Evolutionary conservation across 2,888 invertebrate genomes (phyloP).

Genomic region (Aphodius granarius): DNA sequence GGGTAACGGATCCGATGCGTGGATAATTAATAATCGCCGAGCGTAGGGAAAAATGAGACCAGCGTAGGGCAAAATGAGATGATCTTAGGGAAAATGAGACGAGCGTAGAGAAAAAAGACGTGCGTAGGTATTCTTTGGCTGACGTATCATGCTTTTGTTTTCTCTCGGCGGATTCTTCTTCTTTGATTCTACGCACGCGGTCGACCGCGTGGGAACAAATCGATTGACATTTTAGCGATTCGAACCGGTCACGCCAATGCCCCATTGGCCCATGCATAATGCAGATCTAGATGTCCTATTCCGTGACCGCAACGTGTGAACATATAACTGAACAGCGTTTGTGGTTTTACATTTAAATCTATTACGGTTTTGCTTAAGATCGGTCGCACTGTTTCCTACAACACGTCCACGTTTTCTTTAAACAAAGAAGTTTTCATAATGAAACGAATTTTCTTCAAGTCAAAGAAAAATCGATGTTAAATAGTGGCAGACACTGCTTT

Average conservation of each 20-base stretch:
- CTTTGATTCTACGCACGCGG: conserved; percentile 6
- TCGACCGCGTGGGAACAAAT: conserved; percentile 36
- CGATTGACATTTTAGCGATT: conserved; percentile 37
- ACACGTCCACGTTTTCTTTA: no score
- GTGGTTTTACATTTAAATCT: not conserved
- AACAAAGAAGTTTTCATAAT: no score
- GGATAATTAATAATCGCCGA: conserved; percentile 5
- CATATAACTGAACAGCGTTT: conserved; percentile 21
- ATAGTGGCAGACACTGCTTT: no score
- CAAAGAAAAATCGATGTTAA: no score
- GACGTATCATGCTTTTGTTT: not conserved
- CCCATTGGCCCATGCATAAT: conserved; percentile 30
- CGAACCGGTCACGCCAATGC: conserved; percentile 33
- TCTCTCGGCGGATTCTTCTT: not conserved
- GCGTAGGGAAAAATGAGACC: not conserved
- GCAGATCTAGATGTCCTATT: conserved; percentile 23
- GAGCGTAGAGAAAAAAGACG: not conserved
- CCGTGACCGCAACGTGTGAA: conserved; percentile 34
- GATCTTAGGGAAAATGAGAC: no score
- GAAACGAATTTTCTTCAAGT: no score
- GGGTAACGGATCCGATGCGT: conserved; percentile 2
- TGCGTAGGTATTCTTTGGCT: not conserved
- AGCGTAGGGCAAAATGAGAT: no score
- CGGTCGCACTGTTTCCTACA: no score
- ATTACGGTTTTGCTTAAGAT: not conserved